Conservation (phyloP, 2,888 invertebrate species). For the Meteorus colon region DNA sequence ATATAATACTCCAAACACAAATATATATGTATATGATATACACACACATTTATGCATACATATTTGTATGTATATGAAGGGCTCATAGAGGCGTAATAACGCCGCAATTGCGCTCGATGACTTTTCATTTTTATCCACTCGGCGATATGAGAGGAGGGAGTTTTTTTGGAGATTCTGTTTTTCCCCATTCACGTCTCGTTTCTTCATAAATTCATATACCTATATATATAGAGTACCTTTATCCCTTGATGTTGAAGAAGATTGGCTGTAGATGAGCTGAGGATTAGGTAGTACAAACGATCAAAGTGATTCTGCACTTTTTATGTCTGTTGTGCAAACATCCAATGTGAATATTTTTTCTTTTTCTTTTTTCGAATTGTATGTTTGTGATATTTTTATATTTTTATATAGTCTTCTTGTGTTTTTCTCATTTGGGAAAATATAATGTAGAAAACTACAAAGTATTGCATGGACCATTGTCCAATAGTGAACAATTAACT, state of each 20-base stretch:
- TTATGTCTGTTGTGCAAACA: constrained; percentile 4
- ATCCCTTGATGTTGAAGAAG: constrained; percentile 22
- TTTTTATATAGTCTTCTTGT: neutral
- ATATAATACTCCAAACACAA: constrained; percentile 52
- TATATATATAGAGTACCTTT: neutral
- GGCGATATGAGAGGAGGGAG: constrained; percentile 9
- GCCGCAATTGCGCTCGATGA: constrained; percentile 61
- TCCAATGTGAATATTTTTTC: neutral
- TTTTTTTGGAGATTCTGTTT: constrained; percentile 13
- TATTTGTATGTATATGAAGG: constrained; percentile 56
- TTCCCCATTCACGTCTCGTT: neutral
- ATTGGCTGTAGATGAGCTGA: constrained; percentile 33
- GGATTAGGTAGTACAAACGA: constrained; percentile 22
- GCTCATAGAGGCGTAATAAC: constrained; percentile 51
- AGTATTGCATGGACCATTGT: constrained; percentile 48
- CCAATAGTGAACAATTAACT: constrained; percentile 42
- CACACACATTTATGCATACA: neutral
- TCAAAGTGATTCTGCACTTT: neutral
- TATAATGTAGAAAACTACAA: constrained; percentile 39
- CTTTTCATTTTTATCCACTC: constrained; percentile 54
- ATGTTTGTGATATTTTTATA: neutral
- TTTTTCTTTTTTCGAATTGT: constrained; percentile 37
- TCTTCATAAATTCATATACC: neutral
- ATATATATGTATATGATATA: neutral
- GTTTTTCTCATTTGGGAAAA: constrained; percentile 9